These are phyloP conservation scores for Chrysopilus asiliformis DNA, from an alignment of 2,888 invertebrate genomes.

Conservation along the genomic window DNA sequence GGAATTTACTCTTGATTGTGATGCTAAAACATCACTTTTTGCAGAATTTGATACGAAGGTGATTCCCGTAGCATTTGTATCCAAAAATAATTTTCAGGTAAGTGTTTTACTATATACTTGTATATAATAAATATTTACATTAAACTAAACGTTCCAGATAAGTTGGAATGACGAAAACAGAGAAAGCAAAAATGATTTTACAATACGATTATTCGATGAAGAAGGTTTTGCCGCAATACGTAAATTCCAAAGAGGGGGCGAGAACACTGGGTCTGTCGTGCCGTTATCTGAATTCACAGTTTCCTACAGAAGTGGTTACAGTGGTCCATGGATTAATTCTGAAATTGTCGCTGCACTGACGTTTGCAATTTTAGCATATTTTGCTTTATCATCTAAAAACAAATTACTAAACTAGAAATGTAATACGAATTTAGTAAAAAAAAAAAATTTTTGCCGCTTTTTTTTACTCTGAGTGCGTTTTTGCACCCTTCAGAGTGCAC, in stretches of 20 bases:
- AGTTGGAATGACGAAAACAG: slow-evolving; percentile 88
- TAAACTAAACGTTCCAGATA: slow-evolving; percentile 43
- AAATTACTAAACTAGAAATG: slow-evolving; percentile 58
- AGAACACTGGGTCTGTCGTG: slow-evolving; percentile 47
- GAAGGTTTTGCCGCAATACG: slow-evolving; percentile 79
- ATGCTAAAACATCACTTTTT: slow-evolving; percentile 60
- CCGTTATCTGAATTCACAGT: slow-evolving; percentile 54
- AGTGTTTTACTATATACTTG: slow-evolving; percentile 22
- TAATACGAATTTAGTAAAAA: too few relatives aligned
- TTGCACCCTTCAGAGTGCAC: too few relatives aligned
- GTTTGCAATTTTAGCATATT: slow-evolving; percentile 68
- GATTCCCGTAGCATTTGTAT: slow-evolving; percentile 69
- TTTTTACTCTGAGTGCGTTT: too few relatives aligned
- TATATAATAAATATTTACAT: background rate
- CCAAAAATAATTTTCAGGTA: slow-evolving; percentile 74
- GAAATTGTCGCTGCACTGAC: slow-evolving; percentile 75
- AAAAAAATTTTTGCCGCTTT: too few relatives aligned
- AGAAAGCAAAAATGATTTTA: slow-evolving; percentile 67
- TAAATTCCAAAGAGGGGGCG: slow-evolving; percentile 63
- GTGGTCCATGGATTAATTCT: slow-evolving; percentile 85
- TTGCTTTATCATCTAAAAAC: slow-evolving; percentile 72
- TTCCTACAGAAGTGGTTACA: slow-evolving; percentile 68
- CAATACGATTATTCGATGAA: slow-evolving; percentile 76
- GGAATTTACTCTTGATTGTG: slow-evolving; percentile 77
- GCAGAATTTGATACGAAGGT: slow-evolving; percentile 80